Percentiles rank a stretch among this genome's conserved stretches.
Conservation (phyloP, 92 coral and sea anemone genomes). For the Zoanthus sansibaricus region DNA sequence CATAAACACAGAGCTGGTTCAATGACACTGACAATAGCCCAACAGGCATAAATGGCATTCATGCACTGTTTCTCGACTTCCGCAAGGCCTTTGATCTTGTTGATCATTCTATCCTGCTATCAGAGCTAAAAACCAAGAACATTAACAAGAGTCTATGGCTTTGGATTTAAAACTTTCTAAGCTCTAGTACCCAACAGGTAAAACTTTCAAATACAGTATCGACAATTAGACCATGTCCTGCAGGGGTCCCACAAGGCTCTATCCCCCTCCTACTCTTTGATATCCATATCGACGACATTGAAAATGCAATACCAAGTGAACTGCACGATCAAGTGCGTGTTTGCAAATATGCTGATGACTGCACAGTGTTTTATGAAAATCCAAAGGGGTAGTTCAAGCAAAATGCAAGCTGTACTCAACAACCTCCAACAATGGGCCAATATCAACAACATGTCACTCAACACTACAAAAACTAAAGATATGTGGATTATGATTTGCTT, state of each 20-base stretch:
- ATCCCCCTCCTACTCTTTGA: too few relatives aligned
- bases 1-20: conserved; percentile 55
- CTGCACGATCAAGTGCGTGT: too few relatives aligned
- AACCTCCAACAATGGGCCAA: background rate
- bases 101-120: background rate
- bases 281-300: too few relatives aligned
- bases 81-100: conserved; percentile 17
- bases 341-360: too few relatives aligned
- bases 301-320: too few relatives aligned
- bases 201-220: conserved; percentile 24
- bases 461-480: background rate
- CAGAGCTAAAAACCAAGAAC: conserved; percentile 28
- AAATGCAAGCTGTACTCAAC: background rate
- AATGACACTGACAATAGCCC: conserved; percentile 33
- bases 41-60: conserved; percentile 38
- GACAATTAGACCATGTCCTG: too few relatives aligned
- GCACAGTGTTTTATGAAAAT: too few relatives aligned
- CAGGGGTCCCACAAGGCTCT: too few relatives aligned
- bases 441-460: background rate
- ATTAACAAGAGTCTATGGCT: conserved; percentile 19
- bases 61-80: conserved; percentile 15
- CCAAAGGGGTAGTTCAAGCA: background rate
- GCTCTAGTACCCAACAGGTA: conserved; percentile 39
- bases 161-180: background rate
- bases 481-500: background rate